Percentiles rank a stretch among this genome's conserved stretches.
Conservation (phyloP, 2,113 vertebrate genomes). For the Oncorhynchus kisutch region DNA sequence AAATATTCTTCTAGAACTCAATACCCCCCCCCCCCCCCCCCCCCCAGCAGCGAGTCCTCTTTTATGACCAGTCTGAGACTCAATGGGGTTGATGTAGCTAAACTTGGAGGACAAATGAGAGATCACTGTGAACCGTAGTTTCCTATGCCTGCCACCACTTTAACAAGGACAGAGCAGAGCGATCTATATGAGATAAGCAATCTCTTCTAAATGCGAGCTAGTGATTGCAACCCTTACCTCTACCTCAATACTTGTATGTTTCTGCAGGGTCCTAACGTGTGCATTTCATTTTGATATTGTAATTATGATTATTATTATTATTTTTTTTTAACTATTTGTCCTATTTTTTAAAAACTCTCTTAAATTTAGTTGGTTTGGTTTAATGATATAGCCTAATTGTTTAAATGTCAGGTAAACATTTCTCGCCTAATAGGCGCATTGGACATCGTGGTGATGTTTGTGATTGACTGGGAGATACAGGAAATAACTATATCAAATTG, state of each 20-base stretch:
- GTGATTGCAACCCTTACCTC: conserved; percentile 63
- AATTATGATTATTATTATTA: too few relatives aligned
- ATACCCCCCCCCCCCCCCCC: conserved; percentile 17
- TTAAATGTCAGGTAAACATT: too few relatives aligned
- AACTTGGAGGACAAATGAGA: conserved; percentile 13
- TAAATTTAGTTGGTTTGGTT: background rate
- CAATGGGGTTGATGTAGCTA: conserved; percentile 12
- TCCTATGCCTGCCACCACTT: background rate
- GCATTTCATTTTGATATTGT: background rate
- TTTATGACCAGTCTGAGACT: conserved; percentile 22
- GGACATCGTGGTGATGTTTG: background rate
- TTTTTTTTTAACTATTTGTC: too few relatives aligned
- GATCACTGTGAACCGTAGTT: conserved; percentile 1
- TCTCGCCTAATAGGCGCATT: too few relatives aligned
- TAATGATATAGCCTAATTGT: too few relatives aligned
- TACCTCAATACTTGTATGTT: conserved; percentile 65
- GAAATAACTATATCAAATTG: too few relatives aligned
- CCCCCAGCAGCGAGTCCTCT: background rate
- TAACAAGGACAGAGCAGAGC: conserved; percentile 25
- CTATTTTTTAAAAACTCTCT: background rate
- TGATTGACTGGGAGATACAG: background rate
- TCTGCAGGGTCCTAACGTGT: conserved; percentile 80
- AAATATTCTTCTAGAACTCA: background rate
- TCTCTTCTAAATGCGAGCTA: conserved; percentile 68
- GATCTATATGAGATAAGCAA: conserved; percentile 58